These are phyloP conservation scores for Indicator indicator DNA, from an alignment of 2,113 vertebrate species.

Conservation along the genomic window DNA sequence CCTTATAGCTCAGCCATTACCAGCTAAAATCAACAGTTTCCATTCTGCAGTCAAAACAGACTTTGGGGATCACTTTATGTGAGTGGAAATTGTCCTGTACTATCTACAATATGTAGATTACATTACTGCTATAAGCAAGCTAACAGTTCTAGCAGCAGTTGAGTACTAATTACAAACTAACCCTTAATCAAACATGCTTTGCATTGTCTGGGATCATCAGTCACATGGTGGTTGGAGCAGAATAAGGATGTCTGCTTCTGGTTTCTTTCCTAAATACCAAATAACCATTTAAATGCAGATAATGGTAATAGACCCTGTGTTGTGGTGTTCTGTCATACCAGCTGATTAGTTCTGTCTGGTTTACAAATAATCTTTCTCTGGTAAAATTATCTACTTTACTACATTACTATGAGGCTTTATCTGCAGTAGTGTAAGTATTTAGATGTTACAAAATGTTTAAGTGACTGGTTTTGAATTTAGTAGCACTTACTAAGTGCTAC, in stretches of 20 bases:
- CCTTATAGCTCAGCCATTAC: background rate
- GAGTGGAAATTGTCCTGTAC: background rate
- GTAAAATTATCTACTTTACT: background rate
- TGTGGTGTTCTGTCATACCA: background rate
- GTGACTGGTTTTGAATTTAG: background rate
- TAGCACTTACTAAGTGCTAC: background rate
- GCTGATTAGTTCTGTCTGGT: background rate
- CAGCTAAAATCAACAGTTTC: background rate
- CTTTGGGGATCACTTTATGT: background rate
- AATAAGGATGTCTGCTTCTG: background rate
- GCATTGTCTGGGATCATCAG: background rate
- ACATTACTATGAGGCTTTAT: background rate
- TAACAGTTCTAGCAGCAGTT: background rate
- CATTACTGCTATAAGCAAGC: background rate
- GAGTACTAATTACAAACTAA: background rate
- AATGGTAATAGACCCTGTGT: background rate
- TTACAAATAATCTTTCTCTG: background rate
- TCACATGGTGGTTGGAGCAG: background rate
- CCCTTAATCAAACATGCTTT: background rate
- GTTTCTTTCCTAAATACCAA: background rate
- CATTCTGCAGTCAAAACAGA: background rate
- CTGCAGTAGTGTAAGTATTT: background rate
- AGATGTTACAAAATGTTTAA: background rate
- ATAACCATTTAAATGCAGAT: background rate
- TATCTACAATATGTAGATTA: background rate